These are phyloP conservation scores for Trissolcus brochymenae DNA, from an alignment of 2,888 invertebrate genomes.

Conservation along the genomic window DNA sequence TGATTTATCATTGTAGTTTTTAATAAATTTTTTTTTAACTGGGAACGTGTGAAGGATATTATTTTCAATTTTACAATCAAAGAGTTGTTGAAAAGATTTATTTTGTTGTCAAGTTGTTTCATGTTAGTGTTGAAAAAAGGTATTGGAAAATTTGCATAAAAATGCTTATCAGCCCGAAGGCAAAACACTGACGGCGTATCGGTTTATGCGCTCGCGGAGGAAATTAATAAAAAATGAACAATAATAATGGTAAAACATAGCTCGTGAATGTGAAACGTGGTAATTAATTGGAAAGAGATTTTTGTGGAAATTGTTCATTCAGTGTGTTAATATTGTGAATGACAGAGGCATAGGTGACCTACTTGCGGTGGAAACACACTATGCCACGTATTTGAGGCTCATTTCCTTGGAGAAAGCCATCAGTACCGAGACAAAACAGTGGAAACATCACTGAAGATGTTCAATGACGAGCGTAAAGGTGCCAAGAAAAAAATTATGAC, in stretches of 20 bases:
- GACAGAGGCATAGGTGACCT: constrained; percentile 47
- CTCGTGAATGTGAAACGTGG: too few relatives aligned
- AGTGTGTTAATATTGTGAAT: constrained; percentile 36
- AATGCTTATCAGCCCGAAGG: too few relatives aligned
- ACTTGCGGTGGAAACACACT: constrained; percentile 40
- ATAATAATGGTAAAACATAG: not conserved
- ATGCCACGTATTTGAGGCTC: constrained; percentile 47
- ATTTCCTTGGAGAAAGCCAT: constrained; percentile 39
- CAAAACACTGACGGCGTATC: too few relatives aligned
- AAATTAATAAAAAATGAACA: not conserved
- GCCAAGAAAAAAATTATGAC: constrained; percentile 68
- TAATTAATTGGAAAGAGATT: too few relatives aligned
- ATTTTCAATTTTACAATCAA: too few relatives aligned
- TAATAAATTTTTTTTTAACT: too few relatives aligned
- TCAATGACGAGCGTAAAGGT: constrained; percentile 59
- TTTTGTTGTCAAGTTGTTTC: too few relatives aligned
- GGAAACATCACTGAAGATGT: constrained; percentile 42
- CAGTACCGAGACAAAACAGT: constrained; percentile 35
- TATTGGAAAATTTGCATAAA: too few relatives aligned
- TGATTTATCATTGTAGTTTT: not conserved
- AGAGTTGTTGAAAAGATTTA: too few relatives aligned
- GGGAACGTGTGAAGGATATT: too few relatives aligned
- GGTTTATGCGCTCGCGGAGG: not conserved
- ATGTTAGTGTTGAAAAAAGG: too few relatives aligned
- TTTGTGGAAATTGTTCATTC: constrained; percentile 11